Evolutionary conservation across 2,888 invertebrate genomes (phyloP).

Genomic region (Lasioglossum leucozonium): DNA sequence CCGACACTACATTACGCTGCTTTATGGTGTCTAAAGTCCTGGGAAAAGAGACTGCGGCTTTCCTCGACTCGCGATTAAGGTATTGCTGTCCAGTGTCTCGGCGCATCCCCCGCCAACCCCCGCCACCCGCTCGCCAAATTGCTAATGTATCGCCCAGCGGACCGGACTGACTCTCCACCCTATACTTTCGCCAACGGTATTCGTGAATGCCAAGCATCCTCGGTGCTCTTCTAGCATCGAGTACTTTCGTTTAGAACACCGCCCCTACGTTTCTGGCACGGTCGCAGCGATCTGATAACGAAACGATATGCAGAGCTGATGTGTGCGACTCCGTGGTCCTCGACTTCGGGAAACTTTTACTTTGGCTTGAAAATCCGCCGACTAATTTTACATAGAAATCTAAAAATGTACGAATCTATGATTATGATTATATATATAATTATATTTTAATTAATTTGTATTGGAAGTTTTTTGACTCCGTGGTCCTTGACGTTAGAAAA

Average conservation of each 20-base stretch:
- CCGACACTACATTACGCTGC: conserved; percentile 78
- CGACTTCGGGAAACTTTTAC: not conserved
- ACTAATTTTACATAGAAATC: too few relatives aligned
- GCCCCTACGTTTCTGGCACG: not conserved
- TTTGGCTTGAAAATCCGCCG: not conserved
- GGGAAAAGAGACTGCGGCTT: conserved; percentile 54
- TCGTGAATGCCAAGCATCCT: conserved; percentile 36
- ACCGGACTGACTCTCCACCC: not conserved
- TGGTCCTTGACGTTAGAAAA: too few relatives aligned
- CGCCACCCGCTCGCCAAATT: conserved; percentile 56
- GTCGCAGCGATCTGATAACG: not conserved
- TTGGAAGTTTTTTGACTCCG: too few relatives aligned
- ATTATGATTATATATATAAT: too few relatives aligned
- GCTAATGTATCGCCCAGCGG: conserved; percentile 40
- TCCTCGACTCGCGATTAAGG: conserved; percentile 56
- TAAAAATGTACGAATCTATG: too few relatives aligned
- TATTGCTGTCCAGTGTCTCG: conserved; percentile 46
- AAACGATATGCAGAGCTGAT: not conserved
- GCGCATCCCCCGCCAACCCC: conserved; percentile 1
- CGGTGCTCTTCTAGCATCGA: not conserved
- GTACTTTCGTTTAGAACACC: not conserved
- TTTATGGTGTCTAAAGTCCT: conserved; percentile 80
- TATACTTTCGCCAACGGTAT: not conserved
- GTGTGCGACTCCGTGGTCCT: not conserved
- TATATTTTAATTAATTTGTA: too few relatives aligned